Conservation (phyloP, 1,140 invertebrate species). For the Spodoptera frugiperda region DNA sequence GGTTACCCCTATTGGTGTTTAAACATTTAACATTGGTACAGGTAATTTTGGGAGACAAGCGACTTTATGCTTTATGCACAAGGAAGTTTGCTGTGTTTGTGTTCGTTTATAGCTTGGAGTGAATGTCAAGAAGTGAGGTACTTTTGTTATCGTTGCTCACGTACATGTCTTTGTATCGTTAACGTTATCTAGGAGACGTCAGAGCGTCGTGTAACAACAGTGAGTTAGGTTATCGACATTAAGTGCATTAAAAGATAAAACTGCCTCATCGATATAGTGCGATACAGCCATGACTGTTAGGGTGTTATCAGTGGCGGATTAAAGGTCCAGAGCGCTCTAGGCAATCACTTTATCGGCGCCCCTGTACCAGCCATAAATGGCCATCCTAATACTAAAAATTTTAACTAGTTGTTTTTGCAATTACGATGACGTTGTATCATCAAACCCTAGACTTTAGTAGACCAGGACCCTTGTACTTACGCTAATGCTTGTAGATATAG, state of each 20-base stretch:
- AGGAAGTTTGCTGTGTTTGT: slow-evolving; percentile 18
- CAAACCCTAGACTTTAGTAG: no score
- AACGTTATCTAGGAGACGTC: slow-evolving; percentile 20
- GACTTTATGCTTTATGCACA: background rate
- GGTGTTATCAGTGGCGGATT: no score
- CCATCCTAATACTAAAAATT: no score
- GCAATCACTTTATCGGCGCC: no score
- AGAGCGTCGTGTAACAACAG: slow-evolving; percentile 8
- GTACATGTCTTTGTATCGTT: slow-evolving; percentile 19
- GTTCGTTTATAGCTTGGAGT: background rate
- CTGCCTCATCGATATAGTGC: no score
- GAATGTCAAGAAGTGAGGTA: slow-evolving; percentile 9
- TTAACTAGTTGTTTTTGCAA: no score
- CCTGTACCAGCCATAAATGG: no score
- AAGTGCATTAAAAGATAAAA: slow-evolving; percentile 8
- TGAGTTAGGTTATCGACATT: slow-evolving; percentile 4
- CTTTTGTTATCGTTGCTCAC: slow-evolving; percentile 7
- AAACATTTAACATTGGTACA: slow-evolving; percentile 35
- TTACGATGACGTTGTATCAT: no score
- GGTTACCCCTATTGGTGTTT: slow-evolving; percentile 25
- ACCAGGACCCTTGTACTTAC: no score
- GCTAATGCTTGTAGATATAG: no score
- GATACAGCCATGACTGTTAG: no score
- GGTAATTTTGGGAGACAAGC: slow-evolving; percentile 24
- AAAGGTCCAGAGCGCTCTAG: no score